Conservation (phyloP, 2,888 invertebrate genomes). For the Temnothorax unifasciatus region DNA sequence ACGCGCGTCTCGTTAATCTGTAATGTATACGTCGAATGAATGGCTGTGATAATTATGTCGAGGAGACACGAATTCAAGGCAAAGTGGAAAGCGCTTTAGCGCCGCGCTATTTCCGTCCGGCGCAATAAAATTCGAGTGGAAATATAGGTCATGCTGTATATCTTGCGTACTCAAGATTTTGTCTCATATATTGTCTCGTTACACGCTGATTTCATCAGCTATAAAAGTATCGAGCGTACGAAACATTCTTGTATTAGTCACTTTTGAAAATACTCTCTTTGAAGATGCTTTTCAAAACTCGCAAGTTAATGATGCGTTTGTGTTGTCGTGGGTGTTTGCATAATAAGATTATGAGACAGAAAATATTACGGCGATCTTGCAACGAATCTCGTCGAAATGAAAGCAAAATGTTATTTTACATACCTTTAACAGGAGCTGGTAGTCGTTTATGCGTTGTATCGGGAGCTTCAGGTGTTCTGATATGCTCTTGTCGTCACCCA, state of each 20-base stretch:
- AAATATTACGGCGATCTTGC: not conserved
- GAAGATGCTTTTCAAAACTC: not conserved
- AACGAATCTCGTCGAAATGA: not conserved
- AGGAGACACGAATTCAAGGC: conserved; percentile 72
- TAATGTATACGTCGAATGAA: not conserved
- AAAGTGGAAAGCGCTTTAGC: conserved; percentile 73
- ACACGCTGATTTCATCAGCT: conserved; percentile 1
- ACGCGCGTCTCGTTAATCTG: not conserved
- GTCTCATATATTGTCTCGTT: conserved; percentile 1
- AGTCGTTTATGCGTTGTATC: conserved; percentile 98
- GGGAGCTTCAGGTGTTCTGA: conserved; percentile 97
- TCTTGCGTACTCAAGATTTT: conserved; percentile 27
- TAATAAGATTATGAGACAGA: not conserved
- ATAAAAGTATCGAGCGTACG: conserved; percentile 5
- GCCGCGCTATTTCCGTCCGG: conserved; percentile 78
- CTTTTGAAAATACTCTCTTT: not conserved
- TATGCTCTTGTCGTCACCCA: conserved; percentile 95
- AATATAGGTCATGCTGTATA: conserved; percentile 79
- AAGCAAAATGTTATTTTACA: not conserved
- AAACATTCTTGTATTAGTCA: not conserved
- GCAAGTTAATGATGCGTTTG: not conserved
- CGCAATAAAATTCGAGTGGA: conserved; percentile 76
- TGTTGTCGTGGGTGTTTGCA: not conserved
- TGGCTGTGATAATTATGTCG: conserved; percentile 49
- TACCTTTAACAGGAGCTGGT: conserved; percentile 97